Evolutionary conservation across 2,113 vertebrate species (phyloP).

Genomic region (Rhagologus leucostigma): DNA sequence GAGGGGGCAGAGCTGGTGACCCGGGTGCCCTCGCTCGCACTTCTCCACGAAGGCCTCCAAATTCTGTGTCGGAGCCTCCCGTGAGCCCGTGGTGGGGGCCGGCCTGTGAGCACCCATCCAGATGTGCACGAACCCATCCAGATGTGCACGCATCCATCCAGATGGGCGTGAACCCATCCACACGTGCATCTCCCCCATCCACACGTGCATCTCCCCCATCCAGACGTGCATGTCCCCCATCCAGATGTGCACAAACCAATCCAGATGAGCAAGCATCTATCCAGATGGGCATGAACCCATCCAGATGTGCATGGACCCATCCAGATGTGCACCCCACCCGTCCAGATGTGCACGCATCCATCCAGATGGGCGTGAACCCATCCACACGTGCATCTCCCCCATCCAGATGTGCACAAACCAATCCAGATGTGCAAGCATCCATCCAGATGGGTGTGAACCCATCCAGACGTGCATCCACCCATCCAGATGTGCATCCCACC

Average conservation of each 20-base stretch:
- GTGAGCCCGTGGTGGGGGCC: not conserved
- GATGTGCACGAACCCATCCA: accelerated
- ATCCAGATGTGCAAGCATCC: not conserved
- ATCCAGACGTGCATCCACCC: not conserved
- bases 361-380: no score
- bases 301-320: no score
- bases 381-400: no score
- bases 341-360: no score
- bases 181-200: not conserved
- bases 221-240: accelerated
- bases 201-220: not conserved
- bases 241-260: no score
- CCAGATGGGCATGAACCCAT: no score
- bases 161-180: not conserved
- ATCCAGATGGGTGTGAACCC: no score
- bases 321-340: no score
- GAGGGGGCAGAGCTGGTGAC: not conserved
- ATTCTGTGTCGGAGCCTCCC: not conserved
- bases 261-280: no score
- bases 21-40: not conserved
- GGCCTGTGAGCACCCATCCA: not conserved
- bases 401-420: not conserved
- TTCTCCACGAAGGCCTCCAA: accelerated
- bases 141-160: accelerated
- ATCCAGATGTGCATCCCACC: not conserved